Base-by-base conservation (phyloP, 2,113 vertebrate genomes). In the Aldabrachelys gigantea region DNA sequence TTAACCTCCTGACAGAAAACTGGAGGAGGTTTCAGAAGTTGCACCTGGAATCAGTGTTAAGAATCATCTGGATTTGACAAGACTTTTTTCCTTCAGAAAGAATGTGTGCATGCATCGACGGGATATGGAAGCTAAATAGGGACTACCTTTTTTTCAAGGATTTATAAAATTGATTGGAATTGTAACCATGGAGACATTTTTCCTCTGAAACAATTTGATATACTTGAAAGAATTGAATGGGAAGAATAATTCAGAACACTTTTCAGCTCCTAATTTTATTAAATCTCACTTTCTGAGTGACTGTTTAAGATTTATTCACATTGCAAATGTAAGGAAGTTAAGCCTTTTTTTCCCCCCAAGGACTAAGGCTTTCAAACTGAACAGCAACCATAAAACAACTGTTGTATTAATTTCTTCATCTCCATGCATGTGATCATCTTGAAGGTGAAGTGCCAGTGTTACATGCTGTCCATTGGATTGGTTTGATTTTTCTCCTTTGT, bases 151-250 rank as follows among this genome's bases (percentile, higher is more conserved):
- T 96, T 96, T 95, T 92, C 95, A 98, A 96, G 94, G 93, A 97
- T 98, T 98, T 98, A 95, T 98, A 98, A 97, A 96, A 94, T 92
- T 96, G 92, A 96, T 97, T 98, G 96, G 95, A 97, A 93, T 95
- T 97, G 94, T 96, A 98, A 98, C 97, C 94, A 84, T 96, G 97
- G 96, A 98, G 96, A 97, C 97, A 87, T 97, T 98, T 98, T 98
- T 98, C 97, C 97, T 97, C 97, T 97, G 96, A 97, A 98, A 89
- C 82, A 0, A 98, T 98, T 98, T 98, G 98, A 97, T 98, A 98
- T 98, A 98, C 98, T 98, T 98, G 98, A 98, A 98, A 98, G 96
- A 96, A 96, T 95, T 97, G 97, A 98, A 96, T 97, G 93, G 95
- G 91, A 95, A 88, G 96, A 97, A 93, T 96, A 95, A 97, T 98